Conservation (phyloP, 2,797 vertebrate species). For the Lithobates pipiens region DNA sequence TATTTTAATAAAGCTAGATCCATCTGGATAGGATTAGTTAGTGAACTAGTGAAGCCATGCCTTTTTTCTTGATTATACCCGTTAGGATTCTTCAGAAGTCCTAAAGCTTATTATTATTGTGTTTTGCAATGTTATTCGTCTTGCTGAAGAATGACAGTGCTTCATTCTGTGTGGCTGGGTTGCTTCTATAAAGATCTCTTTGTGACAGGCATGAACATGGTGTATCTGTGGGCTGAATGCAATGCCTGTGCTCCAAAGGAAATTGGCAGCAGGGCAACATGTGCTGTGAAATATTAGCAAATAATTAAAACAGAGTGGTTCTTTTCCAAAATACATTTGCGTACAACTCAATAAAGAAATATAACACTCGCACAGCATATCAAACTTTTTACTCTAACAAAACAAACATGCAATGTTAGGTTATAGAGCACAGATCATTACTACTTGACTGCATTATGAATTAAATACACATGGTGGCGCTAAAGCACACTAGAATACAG, state of each 20-base stretch:
- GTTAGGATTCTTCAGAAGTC: background rate
- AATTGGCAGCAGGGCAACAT: slow-evolving; percentile 33
- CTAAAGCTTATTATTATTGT: slow-evolving; percentile 43
- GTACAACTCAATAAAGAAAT: slow-evolving; percentile 4
- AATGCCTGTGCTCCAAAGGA: slow-evolving; percentile 32
- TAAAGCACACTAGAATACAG: background rate
- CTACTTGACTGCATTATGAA: background rate
- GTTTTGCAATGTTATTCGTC: slow-evolving; percentile 33
- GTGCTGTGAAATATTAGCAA: slow-evolving; percentile 23
- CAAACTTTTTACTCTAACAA: background rate
- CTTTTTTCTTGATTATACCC: background rate
- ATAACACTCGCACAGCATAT: background rate
- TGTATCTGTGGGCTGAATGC: slow-evolving; percentile 54
- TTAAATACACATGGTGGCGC: slow-evolving; percentile 42
- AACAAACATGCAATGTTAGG: background rate
- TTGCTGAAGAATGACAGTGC: slow-evolving; percentile 22
- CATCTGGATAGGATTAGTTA: background rate
- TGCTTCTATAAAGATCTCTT: slow-evolving; percentile 52
- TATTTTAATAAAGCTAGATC: background rate
- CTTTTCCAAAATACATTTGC: slow-evolving; percentile 9
- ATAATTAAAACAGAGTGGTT: slow-evolving; percentile 20
- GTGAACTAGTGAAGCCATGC: too few relatives aligned
- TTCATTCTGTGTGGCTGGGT: slow-evolving; percentile 22
- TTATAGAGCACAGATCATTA: background rate
- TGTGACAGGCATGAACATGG: slow-evolving; percentile 41